phyloP scores from a whole-genome alignment of 2,113 vertebrate species.

The Phylloscopus whistleri region DNA sequence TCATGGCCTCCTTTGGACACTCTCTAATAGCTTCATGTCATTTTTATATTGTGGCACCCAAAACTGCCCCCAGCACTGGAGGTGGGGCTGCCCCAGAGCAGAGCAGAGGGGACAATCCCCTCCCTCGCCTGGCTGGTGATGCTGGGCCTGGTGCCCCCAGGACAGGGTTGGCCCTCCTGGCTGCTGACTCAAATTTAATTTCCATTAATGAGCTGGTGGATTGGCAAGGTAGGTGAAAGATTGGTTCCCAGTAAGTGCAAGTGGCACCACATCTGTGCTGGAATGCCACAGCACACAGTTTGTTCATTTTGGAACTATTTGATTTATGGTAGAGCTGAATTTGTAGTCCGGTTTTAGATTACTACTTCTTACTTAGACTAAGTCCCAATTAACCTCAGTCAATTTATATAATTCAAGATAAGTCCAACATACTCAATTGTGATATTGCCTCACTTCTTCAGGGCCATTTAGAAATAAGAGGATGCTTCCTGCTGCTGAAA shows the following conservation, averaged over 20 bases:
- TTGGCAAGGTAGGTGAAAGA: not conserved
- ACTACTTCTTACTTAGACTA: not conserved
- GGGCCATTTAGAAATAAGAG: not conserved
- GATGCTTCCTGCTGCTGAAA: not conserved
- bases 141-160: too few species aligned
- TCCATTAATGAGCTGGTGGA: not conserved
- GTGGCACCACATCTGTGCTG: not conserved
- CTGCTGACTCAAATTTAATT: not conserved
- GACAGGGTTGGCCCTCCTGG: not conserved
- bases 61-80: too few species aligned
- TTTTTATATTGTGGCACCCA: too few species aligned
- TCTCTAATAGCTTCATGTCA: too few species aligned
- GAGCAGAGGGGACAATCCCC: too few species aligned
- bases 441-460: not conserved
- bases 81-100: too few species aligned
- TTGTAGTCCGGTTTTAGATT: not conserved
- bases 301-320: not conserved
- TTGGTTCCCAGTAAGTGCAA: not conserved
- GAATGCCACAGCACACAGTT: not conserved
- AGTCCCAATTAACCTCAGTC: not conserved
- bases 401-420: not conserved
- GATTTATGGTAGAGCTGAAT: not conserved
- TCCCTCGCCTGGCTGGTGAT: too few species aligned
- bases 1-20: too few species aligned
- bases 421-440: not conserved